Conservation (phyloP, 2,113 vertebrate genomes). For the Oceanodroma tethys region DNA sequence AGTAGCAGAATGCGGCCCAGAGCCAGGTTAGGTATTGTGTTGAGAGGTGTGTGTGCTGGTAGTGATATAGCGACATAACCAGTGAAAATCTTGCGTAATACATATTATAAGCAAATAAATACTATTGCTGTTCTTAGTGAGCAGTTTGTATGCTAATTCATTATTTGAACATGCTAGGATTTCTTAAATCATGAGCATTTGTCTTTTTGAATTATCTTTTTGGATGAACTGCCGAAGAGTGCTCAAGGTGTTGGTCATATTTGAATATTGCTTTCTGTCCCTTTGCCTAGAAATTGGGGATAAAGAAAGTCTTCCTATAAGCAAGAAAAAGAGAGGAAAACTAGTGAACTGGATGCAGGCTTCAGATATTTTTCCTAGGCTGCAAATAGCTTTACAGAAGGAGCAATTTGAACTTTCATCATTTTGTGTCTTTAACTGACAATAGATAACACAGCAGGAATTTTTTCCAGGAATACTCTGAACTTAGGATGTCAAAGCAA, state of each 20-base stretch:
- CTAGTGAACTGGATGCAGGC: neutral
- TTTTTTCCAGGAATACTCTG: neutral
- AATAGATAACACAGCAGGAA: neutral
- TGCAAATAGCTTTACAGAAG: neutral
- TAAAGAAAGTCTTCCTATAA: neutral
- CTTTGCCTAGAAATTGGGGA: neutral
- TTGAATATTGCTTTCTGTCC: neutral
- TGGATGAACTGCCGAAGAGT: neutral
- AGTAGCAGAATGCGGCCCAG: neutral
- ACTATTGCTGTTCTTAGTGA: neutral
- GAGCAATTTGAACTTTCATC: slow-evolving; percentile 19
- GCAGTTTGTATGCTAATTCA: neutral
- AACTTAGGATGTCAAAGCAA: neutral
- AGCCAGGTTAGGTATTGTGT: neutral
- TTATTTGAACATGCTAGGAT: neutral
- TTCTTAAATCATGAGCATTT: neutral
- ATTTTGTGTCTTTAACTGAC: neutral
- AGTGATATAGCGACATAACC: neutral
- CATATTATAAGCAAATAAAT: neutral
- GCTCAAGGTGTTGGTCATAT: neutral
- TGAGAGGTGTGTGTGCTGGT: neutral
- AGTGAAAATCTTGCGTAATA: neutral
- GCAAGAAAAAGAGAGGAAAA: neutral
- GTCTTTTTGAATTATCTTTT: neutral
- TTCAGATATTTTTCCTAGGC: neutral